Conservation (phyloP, 1,140 invertebrate genomes). For the Hypothenemus hampei region DNA sequence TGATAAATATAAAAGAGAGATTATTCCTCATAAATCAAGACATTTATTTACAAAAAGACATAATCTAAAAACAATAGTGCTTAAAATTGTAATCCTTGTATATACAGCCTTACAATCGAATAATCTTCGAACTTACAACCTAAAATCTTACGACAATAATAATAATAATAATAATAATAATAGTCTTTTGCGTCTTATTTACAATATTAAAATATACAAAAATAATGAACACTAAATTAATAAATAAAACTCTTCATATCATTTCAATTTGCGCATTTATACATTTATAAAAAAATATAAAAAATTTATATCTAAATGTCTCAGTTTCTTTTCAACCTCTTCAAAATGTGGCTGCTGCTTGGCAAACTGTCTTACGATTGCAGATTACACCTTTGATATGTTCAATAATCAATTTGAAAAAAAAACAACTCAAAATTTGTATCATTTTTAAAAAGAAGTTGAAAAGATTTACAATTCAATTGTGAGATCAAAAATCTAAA, state of each 20-base stretch:
- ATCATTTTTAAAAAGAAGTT: too few relatives aligned
- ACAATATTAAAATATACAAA: constrained; percentile 29
- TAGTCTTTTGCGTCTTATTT: constrained; percentile 30
- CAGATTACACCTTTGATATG: too few relatives aligned
- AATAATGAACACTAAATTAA: constrained; percentile 19
- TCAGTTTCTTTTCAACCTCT: neutral
- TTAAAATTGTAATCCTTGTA: constrained; percentile 37
- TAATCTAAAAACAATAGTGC: constrained; percentile 41
- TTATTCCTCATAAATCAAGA: constrained; percentile 29
- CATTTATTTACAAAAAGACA: constrained; percentile 44
- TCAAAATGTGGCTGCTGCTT: too few relatives aligned
- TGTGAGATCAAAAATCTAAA: constrained; percentile 15
- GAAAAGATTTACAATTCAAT: neutral
- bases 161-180: constrained; percentile 25
- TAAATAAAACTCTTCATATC: constrained; percentile 25
- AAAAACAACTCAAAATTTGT: too few relatives aligned
- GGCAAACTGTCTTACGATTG: too few relatives aligned
- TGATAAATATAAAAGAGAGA: constrained; percentile 1
- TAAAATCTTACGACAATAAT: constrained; percentile 5
- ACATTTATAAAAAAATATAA: constrained; percentile 20
- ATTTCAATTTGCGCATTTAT: constrained; percentile 20
- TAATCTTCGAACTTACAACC: constrained; percentile 24
- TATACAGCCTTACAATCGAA: constrained; percentile 41
- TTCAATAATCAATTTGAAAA: too few relatives aligned
- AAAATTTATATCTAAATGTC: constrained; percentile 1